These are phyloP conservation scores for Ceriagrion tenellum DNA, from an alignment of 2,888 invertebrate species.

Conservation along the genomic window DNA sequence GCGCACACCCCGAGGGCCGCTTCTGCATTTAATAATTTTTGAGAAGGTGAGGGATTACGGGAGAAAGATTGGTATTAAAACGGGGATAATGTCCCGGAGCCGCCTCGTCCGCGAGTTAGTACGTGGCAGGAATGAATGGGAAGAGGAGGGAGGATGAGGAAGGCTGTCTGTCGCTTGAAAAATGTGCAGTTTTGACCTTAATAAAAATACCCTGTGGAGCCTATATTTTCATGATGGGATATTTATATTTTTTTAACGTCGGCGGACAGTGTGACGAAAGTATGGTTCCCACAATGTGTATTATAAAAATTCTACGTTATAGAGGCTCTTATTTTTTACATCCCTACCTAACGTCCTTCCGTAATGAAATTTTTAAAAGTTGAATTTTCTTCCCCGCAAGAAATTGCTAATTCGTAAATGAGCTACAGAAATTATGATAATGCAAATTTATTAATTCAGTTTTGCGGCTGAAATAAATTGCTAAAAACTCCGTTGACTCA, in stretches of 20 bases:
- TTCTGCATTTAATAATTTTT: conserved; percentile 16
- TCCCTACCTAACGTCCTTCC: background rate
- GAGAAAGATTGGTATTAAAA: conserved; percentile 27
- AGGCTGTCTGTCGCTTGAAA: background rate
- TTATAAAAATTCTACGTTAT: too few relatives aligned
- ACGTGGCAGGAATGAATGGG: background rate
- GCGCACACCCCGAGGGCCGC: conserved; percentile 26
- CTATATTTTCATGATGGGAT: background rate
- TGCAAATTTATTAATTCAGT: background rate
- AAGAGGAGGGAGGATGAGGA: background rate
- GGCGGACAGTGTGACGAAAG: background rate
- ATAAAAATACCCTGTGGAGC: background rate
- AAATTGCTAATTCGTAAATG: background rate
- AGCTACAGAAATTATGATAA: background rate
- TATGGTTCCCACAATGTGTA: background rate
- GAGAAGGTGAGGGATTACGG: conserved; percentile 27
- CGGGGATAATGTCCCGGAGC: background rate
- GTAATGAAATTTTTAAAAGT: background rate
- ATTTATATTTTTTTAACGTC: background rate
- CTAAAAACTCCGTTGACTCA: background rate
- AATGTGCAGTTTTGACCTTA: background rate
- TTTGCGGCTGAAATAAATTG: background rate
- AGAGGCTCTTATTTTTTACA: background rate
- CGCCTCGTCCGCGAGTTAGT: background rate
- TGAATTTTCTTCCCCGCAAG: background rate